These are phyloP conservation scores for Diadumene lineata DNA, from an alignment of 92 coral and sea anemone species.

Conservation along the genomic window DNA sequence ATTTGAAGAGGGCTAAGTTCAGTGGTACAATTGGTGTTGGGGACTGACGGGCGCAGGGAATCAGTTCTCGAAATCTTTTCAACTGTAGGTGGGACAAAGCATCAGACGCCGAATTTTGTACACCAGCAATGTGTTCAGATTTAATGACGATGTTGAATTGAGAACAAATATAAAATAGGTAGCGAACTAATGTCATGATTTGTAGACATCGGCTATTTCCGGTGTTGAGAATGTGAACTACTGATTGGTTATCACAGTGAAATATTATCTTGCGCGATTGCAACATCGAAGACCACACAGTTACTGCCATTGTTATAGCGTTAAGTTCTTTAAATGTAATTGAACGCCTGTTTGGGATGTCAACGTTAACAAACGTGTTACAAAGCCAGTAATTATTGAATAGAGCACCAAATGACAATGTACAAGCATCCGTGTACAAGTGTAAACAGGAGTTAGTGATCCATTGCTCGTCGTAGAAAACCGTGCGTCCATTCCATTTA, in stretches of 20 bases:
- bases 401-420: conserved; percentile 14
- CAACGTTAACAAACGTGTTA: conserved; percentile 7
- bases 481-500: conserved; percentile 28
- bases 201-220: conserved; percentile 32
- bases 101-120: conserved; percentile 26
- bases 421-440: conserved; percentile 36
- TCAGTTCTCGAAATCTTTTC: conserved; percentile 21
- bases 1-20: no score
- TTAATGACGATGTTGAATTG: conserved; percentile 20
- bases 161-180: background rate
- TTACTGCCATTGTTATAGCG: conserved; percentile 29
- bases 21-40: no score
- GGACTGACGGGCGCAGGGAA: no score
- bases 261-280: conserved; percentile 11
- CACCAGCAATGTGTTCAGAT: conserved; percentile 31
- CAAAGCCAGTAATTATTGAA: conserved; percentile 17
- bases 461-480: conserved; percentile 38
- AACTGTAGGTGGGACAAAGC: conserved; percentile 45
- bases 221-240: conserved; percentile 25
- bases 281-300: conserved; percentile 28
- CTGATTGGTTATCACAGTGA: conserved; percentile 50
- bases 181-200: background rate
- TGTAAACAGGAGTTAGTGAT: conserved; percentile 4
- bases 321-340: conserved; percentile 40
- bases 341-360: conserved; percentile 17